Evolutionary conservation across 2,888 invertebrate genomes (phyloP), one percentile per base, ranked within the genome.

Genomic region (Nemoura dubitans): DNA sequence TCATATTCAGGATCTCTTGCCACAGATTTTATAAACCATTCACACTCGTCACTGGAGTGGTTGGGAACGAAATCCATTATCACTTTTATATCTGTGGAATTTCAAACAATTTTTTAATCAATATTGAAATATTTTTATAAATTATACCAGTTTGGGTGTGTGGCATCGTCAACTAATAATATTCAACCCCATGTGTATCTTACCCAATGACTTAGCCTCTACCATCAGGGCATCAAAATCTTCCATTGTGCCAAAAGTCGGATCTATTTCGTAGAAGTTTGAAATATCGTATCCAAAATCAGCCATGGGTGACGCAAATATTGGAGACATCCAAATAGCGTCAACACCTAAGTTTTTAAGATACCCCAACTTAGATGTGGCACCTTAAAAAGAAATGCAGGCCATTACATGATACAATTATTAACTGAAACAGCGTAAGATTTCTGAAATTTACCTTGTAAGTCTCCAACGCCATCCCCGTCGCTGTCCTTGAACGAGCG

Each of bases 221-320:
- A 88, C 89, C 0, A 95, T 90, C 16, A 97, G 90, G 0, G 92
- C 90, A 0, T 93, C 92, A 85, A 98, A 96, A 91, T 97, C 96
- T 0, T 92, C 92, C 91, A 96, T 92, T 0, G 94, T 95, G 0
- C 98, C 97, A 90, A 95, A 97, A 86, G 94, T 93, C 0, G 94
- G 91, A 89, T 97, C 95, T 36, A 98, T 94, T 27, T 93, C 93
- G 86, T 92, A 94, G 91, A 95, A 97, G 91, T 97, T 93, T 30
- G 95, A 94, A 89, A 98, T 95, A 90, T 98, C 98, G 89, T 98
- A 98, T 0, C 98, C 98, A 90, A 96, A 96, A 91, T 98, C 98
- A 0, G 94, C 93, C 95, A 96, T 96, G 0, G 97, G 97, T 0
- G 97, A 97, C 86, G 93, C 92, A 91, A 95, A 97, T 89, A 98